Evolutionary conservation across 2,113 vertebrate genomes (phyloP).

Genomic region (Isichthys henryi): DNA sequence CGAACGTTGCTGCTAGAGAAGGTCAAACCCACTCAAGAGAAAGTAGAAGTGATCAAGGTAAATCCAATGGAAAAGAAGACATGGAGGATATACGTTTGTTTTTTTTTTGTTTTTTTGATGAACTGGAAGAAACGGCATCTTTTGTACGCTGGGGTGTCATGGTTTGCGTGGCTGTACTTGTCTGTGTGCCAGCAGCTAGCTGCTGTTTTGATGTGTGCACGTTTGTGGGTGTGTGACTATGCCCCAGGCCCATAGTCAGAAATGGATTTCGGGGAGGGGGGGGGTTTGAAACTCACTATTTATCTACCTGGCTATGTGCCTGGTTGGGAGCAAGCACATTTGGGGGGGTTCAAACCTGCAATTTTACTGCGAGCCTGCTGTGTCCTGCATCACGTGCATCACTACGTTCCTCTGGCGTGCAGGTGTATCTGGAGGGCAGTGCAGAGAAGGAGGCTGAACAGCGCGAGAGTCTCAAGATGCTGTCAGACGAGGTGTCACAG

Average conservation of each 20-base stretch:
- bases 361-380: neutral
- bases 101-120: neutral
- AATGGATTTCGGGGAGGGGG: neutral
- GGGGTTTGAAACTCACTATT: neutral
- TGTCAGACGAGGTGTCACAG: constrained; percentile 79
- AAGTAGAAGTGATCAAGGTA: constrained; percentile 88
- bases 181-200: constrained; percentile 49
- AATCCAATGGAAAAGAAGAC: neutral
- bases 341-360: neutral
- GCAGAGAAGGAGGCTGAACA: constrained; percentile 63
- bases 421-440: constrained; percentile 77
- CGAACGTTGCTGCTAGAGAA: constrained; percentile 66
- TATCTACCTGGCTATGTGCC: neutral
- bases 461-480: constrained; percentile 70
- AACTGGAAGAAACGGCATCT: neutral
- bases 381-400: neutral
- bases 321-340: neutral
- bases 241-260: neutral
- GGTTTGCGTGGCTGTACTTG: constrained; percentile 60
- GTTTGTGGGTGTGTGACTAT: neutral
- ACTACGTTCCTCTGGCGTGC: constrained; percentile 11
- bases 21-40: constrained; percentile 72
- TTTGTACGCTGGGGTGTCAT: neutral
- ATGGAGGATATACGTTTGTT: neutral
- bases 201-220: neutral